Conservation (phyloP, 2,797 vertebrate species). For the Fringilla coelebs region DNA sequence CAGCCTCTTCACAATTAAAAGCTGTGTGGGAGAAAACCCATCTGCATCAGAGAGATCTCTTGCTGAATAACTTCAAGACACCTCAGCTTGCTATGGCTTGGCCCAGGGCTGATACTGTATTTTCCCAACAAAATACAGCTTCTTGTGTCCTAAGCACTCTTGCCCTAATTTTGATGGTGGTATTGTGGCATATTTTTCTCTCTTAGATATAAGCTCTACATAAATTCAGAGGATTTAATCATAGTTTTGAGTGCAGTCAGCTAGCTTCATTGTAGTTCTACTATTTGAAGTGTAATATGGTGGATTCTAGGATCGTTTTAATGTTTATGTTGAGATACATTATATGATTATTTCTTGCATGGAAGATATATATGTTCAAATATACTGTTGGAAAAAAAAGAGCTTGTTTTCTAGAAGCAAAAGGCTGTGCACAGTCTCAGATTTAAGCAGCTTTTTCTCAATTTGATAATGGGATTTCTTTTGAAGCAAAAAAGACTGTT, state of each 20-base stretch:
- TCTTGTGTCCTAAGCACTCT: neutral
- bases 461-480: neutral
- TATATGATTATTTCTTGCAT: neutral
- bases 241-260: neutral
- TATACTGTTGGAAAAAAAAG: neutral
- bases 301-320: neutral
- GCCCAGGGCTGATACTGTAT: neutral
- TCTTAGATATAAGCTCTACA: neutral
- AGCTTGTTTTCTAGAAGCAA: neutral
- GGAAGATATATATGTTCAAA: neutral
- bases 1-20: neutral
- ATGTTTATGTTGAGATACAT: neutral
- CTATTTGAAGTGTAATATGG: neutral
- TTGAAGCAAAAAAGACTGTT: neutral
- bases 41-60: neutral
- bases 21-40: neutral
- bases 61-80: neutral
- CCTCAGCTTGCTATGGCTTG: neutral
- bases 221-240: neutral
- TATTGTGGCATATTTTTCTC: neutral
- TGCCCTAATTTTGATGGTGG: neutral
- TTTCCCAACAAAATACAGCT: neutral
- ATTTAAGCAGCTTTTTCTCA: neutral
- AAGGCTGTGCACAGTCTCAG: neutral
- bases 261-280: neutral